These are phyloP conservation scores for Mormyrus iriodes DNA, from an alignment of 2,113 vertebrate species.

Conservation along the genomic window DNA sequence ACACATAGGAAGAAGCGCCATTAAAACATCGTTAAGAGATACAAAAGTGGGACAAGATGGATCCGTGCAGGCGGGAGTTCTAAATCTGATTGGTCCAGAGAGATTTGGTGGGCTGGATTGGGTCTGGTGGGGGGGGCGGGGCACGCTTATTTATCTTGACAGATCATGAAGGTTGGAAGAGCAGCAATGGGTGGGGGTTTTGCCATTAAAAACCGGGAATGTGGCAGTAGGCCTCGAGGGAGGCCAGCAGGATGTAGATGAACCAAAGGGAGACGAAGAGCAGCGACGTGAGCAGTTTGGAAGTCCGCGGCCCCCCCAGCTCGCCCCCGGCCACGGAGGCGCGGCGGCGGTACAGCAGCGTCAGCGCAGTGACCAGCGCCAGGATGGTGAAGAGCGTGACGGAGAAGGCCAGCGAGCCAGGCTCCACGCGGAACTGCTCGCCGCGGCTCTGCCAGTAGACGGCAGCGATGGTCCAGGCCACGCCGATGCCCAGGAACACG, in stretches of 20 bases:
- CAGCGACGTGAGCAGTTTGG: conserved; percentile 66
- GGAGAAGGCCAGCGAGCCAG: conserved; percentile 72
- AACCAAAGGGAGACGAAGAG: conserved; percentile 67
- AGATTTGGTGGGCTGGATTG: neutral
- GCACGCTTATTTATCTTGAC: neutral
- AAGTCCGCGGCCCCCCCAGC: conserved; percentile 68
- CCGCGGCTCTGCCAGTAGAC: conserved; percentile 67
- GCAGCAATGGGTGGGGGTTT: neutral
- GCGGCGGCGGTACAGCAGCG: conserved; percentile 69
- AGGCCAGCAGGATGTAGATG: conserved; percentile 68
- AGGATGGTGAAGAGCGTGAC: conserved; percentile 72
- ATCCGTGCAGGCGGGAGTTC: neutral
- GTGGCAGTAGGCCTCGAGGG: conserved; percentile 72
- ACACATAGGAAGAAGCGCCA: neutral
- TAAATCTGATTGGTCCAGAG: neutral
- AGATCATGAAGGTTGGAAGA: neutral
- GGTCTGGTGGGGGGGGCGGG: neutral
- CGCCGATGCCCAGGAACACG: conserved; percentile 73
- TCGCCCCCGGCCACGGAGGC: conserved; percentile 58
- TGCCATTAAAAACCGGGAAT: conserved; percentile 62
- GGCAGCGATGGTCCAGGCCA: conserved; percentile 74
- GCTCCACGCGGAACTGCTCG: conserved; percentile 58
- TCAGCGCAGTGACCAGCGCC: conserved; percentile 53
- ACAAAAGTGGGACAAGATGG: neutral
- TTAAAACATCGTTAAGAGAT: neutral